Conservation (phyloP, 2,888 invertebrate species). For the Augiades crinisus region DNA sequence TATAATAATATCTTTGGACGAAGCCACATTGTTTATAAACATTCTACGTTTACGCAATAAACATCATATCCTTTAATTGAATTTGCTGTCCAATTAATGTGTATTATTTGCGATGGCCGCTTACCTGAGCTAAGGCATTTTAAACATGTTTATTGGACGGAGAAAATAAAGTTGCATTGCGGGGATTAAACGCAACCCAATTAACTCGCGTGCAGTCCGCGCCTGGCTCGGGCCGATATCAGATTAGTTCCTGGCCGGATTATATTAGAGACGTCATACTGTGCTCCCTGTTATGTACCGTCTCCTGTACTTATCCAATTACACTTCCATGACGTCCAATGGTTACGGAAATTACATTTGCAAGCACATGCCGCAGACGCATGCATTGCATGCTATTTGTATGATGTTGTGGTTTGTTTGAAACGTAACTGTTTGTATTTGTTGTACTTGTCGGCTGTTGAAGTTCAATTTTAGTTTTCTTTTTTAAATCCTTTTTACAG, state of each 20-base stretch:
- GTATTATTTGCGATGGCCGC: not conserved
- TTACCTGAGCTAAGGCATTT: not conserved
- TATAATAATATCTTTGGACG: too few relatives aligned
- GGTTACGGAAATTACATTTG: conserved; percentile 21
- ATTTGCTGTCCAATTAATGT: not conserved
- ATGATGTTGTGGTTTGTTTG: not conserved
- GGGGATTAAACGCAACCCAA: conserved; percentile 75
- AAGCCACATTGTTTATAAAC: not conserved
- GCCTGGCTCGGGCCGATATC: conserved; percentile 68
- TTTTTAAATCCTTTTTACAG: too few relatives aligned
- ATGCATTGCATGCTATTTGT: not conserved
- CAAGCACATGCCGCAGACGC: conserved; percentile 9
- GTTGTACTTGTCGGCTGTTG: too few relatives aligned
- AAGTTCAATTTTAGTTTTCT: too few relatives aligned
- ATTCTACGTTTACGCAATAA: too few relatives aligned
- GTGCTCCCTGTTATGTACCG: conserved; percentile 39
- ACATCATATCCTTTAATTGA: not conserved
- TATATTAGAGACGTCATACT: conserved; percentile 67
- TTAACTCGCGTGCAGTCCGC: conserved; percentile 64
- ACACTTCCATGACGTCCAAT: conserved; percentile 40
- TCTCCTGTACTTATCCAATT: conserved; percentile 55
- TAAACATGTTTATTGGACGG: conserved; percentile 48
- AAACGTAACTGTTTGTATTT: too few relatives aligned
- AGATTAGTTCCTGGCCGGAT: conserved; percentile 71
- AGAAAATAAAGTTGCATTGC: conserved; percentile 69